Evolutionary conservation across 1,140 invertebrate genomes (phyloP).

Genomic region (Gonatopus flavifemur): DNA sequence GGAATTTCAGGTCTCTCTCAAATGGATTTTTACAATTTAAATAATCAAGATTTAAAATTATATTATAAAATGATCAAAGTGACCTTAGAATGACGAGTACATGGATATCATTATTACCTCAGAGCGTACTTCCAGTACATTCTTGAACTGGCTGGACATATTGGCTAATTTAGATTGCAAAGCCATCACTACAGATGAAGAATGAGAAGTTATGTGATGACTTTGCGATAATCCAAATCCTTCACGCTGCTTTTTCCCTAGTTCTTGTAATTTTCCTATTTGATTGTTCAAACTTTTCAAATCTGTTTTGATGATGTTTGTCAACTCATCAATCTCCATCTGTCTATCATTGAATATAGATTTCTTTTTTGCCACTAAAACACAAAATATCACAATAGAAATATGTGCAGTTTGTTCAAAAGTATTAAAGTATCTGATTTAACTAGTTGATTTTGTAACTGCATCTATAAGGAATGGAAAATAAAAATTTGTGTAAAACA

Average conservation of each 20-base stretch:
- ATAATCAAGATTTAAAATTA: too few relatives aligned
- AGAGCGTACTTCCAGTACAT: conserved; percentile 79
- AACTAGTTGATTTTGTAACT: too few relatives aligned
- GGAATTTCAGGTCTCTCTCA: too few relatives aligned
- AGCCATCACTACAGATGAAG: conserved; percentile 91
- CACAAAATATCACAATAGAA: conserved; percentile 18
- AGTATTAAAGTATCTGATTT: neutral
- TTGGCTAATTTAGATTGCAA: conserved; percentile 93
- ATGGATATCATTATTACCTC: too few relatives aligned
- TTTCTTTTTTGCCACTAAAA: conserved; percentile 93
- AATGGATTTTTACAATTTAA: too few relatives aligned
- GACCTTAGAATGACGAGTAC: too few relatives aligned
- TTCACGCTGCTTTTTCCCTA: conserved; percentile 71
- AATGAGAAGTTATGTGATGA: conserved; percentile 89
- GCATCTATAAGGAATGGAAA: too few relatives aligned
- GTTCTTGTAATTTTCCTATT: conserved; percentile 84
- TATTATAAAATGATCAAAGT: too few relatives aligned
- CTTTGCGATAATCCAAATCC: conserved; percentile 61
- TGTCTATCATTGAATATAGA: conserved; percentile 96
- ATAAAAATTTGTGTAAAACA: too few relatives aligned
- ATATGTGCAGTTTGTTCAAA: neutral
- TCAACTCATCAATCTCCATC: conserved; percentile 95
- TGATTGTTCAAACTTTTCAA: conserved; percentile 93
- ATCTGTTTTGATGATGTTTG: conserved; percentile 97
- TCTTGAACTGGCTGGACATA: conserved; percentile 97